Evolutionary conservation across 2,113 vertebrate species (phyloP), one percentile per base, ranked within the genome.

Genomic region (Pterocles gutturalis): DNA sequence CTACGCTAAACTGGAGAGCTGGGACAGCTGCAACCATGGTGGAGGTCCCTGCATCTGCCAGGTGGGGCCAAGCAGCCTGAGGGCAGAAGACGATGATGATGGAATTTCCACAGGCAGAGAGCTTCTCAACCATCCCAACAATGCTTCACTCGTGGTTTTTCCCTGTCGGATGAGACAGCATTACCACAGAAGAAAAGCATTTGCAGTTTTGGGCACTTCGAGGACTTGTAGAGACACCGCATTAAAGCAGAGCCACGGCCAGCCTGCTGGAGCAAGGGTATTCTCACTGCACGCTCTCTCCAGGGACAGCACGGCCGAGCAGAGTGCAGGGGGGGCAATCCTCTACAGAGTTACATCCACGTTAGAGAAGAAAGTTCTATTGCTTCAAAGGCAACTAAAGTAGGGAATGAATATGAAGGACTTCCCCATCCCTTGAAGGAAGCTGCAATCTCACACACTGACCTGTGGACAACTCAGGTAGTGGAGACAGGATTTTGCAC

Each of bases 1-100:
- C 36, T 6, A 13, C 3, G 11, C n/a, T 58, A 26, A 65, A 28
- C 33, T 8, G 48, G 34, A 34, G n/a, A 58, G 55, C 69, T 51
- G 54, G 15, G 49, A 34, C 53, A 79, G 28, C 67, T 77, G 38
- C 8, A 2, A 91, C 29, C 0, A 0, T 7, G 4, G 28, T 22
- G 21, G 36, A 87, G 25, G 36, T 33, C 28, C 51, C 78, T 45
- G 19, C n/a, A 54, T 17, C 73, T 75, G 34, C 61, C 51, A n/a
- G 51, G 3, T 21, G n/a, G 19, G 34, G 41, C 28, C 38, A 84
- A 45, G 25, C 70, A 75, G 36, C 57, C 61, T 8, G 34, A 75
- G 43, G 13, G 28, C 46, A 90, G 60, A 51, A 41, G 61, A 55
- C 16, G 13, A 31, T 38, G 21, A 19, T 1, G 10, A 34, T 10